Base-by-base conservation (phyloP, 1,140 invertebrate species). In the Platyscapa corneri region DNA sequence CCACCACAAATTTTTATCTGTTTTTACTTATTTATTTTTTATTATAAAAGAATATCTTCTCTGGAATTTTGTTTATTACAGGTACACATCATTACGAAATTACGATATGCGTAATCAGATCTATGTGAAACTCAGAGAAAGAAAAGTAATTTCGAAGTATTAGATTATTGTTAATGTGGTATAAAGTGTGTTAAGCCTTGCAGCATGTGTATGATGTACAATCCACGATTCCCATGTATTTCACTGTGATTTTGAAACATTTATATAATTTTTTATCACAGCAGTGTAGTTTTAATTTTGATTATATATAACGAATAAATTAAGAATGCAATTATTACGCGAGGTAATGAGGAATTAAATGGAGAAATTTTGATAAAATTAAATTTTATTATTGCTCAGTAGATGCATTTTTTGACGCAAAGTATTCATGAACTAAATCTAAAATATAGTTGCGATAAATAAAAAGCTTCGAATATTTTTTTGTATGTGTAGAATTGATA, bases 261-360 rank as follows among this genome's bases (percentile, higher is more conserved):
- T 70, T 37, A 70, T 70, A 70, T 70, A 70, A 70, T 70, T 70
- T 32, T 70, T 18, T 46, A n/a, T n/a, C n/a, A n/a, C n/a, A 70
- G 32, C 32, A 37, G 34, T 16, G 32, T 70, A 70, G 67, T 70
- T 70, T 3, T n/a, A 8, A 12, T 67, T 67, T 12, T 67, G 14
- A 34, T 32, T 70, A 6, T 37, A 65, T 32, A 12, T 65, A 27
- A 3, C 27, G 1, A 60, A 27, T 16, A 53, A 53, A 53, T 53
- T 53, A 18, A 16, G 16, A 53, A 53, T 53, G 18, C 2, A 53
- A 53, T 53, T 10, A 7, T 46, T 46, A 46, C 12, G 5, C 12
- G 42, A 46, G 5, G 42, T 46, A 46, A 46, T 46, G 12, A 46
- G 12, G 12, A 7, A 46, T 12, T 46, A 46, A 46, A 46, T 46